Conservation (phyloP, 2,113 vertebrate genomes). For the Clarias batrachus region DNA sequence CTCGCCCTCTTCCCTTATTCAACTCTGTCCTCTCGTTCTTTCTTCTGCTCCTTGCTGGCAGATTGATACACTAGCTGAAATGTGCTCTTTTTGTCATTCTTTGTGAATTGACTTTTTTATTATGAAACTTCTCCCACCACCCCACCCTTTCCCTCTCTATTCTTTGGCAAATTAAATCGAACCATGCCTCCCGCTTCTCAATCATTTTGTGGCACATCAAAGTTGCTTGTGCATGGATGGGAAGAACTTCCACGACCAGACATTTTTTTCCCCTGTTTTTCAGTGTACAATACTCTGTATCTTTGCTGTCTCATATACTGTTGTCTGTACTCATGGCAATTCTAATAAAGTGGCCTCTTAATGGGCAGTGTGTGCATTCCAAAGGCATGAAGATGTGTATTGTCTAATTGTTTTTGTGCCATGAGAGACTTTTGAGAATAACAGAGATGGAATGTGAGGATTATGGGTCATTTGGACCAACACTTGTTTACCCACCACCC, state of each 20-base stretch:
- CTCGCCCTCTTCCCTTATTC: constrained; percentile 49
- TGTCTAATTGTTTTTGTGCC: constrained; percentile 72
- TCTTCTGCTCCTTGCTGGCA: constrained; percentile 57
- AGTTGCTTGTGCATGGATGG: constrained; percentile 65
- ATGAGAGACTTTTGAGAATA: constrained; percentile 67
- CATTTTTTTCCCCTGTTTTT: constrained; percentile 66
- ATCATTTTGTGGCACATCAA: constrained; percentile 72
- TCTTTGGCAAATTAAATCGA: constrained; percentile 65
- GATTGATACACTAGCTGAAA: constrained; percentile 72
- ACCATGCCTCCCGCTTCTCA: constrained; percentile 67
- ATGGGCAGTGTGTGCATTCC: constrained; percentile 65
- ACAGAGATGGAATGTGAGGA: constrained; percentile 61
- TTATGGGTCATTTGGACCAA: constrained; percentile 63
- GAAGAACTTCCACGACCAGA: constrained; percentile 62
- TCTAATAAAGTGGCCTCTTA: constrained; percentile 73
- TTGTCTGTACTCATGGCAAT: constrained; percentile 67
- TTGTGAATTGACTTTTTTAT: constrained; percentile 60
- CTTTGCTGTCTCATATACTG: constrained; percentile 70
- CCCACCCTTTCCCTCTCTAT: constrained; percentile 57
- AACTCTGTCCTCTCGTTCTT: constrained; percentile 32
- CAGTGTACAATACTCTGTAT: constrained; percentile 61
- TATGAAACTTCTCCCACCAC: constrained; percentile 59
- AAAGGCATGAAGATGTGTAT: constrained; percentile 68
- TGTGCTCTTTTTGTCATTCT: constrained; percentile 67
- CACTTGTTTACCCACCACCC: constrained; percentile 61